Evolutionary conservation across 2,888 invertebrate species (phyloP).

Genomic region (Homarus gammarus): DNA sequence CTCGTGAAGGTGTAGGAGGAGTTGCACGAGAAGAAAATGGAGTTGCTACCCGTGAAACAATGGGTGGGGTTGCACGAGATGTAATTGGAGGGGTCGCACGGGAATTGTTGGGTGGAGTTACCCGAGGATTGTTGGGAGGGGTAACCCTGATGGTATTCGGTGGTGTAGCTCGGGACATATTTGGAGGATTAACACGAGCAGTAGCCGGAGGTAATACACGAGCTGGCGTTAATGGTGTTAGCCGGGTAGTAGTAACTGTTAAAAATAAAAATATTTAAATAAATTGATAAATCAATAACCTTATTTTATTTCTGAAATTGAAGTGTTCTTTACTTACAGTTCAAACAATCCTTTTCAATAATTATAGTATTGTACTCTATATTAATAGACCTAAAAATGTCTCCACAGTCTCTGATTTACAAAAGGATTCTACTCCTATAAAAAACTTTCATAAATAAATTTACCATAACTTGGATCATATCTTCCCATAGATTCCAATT

Average conservation of each 20-base stretch:
- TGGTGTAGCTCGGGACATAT: slow-evolving; percentile 25
- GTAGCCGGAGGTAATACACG: slow-evolving; percentile 23
- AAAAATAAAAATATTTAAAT: background rate
- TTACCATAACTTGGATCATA: no score
- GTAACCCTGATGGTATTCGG: slow-evolving; percentile 20
- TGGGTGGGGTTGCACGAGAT: slow-evolving; percentile 28
- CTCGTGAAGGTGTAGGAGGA: slow-evolving; percentile 29
- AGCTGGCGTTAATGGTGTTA: background rate
- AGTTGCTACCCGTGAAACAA: slow-evolving; percentile 6
- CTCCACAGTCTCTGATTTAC: no score
- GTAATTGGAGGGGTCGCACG: slow-evolving; percentile 33
- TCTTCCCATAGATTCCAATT: no score
- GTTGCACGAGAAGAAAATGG: slow-evolving; percentile 42
- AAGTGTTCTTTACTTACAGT: no score
- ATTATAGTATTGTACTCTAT: no score
- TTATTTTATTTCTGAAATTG: no score
- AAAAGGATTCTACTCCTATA: no score
- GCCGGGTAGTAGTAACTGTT: background rate
- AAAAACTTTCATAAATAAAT: no score
- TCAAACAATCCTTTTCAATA: no score
- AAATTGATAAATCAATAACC: background rate
- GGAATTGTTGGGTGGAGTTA: slow-evolving; percentile 7
- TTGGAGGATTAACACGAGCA: slow-evolving; percentile 13
- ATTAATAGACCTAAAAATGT: no score
- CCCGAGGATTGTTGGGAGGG: slow-evolving; percentile 23